Conservation (phyloP, 2,797 vertebrate species). For the Cuculus canorus region DNA sequence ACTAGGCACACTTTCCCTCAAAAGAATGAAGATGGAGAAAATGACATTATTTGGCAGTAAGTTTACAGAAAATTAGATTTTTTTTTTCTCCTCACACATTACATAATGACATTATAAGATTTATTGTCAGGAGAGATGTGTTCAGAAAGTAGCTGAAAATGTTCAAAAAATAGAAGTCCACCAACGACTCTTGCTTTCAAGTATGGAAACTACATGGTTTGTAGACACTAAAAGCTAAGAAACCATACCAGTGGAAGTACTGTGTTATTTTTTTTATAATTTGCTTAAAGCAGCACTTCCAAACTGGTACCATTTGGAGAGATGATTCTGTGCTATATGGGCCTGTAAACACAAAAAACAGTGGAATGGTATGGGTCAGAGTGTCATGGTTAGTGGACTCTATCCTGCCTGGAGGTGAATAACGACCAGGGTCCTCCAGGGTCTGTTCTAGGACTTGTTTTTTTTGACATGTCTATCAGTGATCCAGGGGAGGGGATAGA, state of each 20-base stretch:
- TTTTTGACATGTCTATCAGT: background rate
- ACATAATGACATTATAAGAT: background rate
- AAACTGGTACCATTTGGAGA: background rate
- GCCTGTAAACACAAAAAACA: background rate
- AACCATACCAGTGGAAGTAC: background rate
- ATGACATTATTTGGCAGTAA: constrained; percentile 25
- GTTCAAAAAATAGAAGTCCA: background rate
- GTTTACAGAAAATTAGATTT: background rate
- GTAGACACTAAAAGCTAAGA: background rate
- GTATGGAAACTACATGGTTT: background rate
- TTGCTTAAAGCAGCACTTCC: background rate
- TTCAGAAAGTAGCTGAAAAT: background rate
- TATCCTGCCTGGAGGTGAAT: background rate
- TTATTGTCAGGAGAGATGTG: background rate
- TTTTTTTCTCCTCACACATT: background rate
- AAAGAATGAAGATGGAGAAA: constrained; percentile 32
- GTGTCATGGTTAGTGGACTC: background rate
- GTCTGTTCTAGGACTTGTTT: background rate
- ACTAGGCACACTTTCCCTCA: constrained; percentile 21
- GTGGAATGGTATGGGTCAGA: rapidly evolving
- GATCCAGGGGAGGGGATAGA: background rate
- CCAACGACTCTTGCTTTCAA: background rate
- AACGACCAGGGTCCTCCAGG: rapidly evolving
- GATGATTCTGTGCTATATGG: background rate
- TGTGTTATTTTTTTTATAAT: background rate